Conservation (phyloP, 1,140 invertebrate species). For the Diabrotica undecimpunctata region DNA sequence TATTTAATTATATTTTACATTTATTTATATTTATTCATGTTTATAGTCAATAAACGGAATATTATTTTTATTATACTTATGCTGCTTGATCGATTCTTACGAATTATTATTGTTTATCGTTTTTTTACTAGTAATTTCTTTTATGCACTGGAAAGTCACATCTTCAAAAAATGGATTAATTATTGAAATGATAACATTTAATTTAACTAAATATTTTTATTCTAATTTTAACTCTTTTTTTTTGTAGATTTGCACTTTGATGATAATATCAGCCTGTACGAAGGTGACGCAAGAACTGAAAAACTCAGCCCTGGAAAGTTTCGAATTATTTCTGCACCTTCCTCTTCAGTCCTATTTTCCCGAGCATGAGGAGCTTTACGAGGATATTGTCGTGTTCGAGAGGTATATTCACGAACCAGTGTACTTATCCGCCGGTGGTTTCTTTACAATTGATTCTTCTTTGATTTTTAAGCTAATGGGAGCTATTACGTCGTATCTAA, state of each 20-base stretch:
- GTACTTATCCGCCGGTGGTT: not conserved
- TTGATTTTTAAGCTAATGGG: not conserved
- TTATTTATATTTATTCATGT: no score
- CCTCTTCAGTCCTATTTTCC: not conserved
- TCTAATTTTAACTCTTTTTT: no score
- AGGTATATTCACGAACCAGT: not conserved
- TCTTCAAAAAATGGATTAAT: no score
- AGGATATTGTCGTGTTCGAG: not conserved
- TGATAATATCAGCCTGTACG: not conserved
- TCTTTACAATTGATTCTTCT: not conserved
- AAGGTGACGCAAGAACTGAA: not conserved
- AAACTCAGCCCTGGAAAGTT: not conserved
- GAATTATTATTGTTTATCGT: no score
- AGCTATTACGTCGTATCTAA: not conserved
- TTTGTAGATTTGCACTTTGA: not conserved
- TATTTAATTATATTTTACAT: no score
- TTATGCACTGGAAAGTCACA: no score
- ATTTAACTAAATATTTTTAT: no score
- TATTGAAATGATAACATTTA: no score
- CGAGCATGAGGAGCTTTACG: not conserved
- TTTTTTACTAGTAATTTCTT: no score
- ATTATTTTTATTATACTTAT: no score
- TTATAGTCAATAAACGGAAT: no score
- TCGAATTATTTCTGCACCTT: not conserved
- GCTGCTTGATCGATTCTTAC: no score